A percentile compares a stretch with the other conserved stretches of the same genome.
Evolutionary conservation across 2,113 vertebrate genomes (phyloP).

Genomic region (Marcusenius ussheri): DNA sequence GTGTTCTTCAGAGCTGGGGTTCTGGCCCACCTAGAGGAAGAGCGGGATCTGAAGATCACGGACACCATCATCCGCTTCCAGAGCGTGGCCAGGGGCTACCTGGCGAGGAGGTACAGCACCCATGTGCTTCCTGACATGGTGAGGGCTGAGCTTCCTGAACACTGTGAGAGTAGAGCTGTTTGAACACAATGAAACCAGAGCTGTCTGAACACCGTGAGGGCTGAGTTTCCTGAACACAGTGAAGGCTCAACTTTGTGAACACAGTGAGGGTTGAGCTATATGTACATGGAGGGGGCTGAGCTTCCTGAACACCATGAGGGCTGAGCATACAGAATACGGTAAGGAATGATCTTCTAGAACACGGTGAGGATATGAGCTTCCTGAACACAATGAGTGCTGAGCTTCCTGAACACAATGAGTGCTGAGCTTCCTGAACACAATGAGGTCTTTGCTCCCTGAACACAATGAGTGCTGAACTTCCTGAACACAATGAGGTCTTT

Average conservation of each 20-base stretch:
- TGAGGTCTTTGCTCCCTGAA: too few species aligned
- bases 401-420: not conserved
- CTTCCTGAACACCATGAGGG: not conserved
- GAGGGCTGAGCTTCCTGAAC: not conserved
- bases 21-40: slow-evolving; percentile 80
- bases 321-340: not conserved
- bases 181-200: not conserved
- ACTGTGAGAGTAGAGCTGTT: not conserved
- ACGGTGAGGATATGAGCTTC: not conserved
- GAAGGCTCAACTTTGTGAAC: not conserved
- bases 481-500: not conserved
- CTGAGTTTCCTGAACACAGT: not conserved
- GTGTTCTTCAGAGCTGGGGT: slow-evolving; percentile 88
- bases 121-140: not conserved
- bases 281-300: not conserved
- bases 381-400: not conserved
- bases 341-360: not conserved
- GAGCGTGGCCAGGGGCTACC: slow-evolving; percentile 74
- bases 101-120: slow-evolving; percentile 69
- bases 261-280: not conserved
- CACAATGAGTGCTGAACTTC: not conserved
- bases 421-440: not conserved
- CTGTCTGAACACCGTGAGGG: not conserved
- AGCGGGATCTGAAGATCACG: slow-evolving; percentile 83
- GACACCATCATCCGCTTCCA: slow-evolving; percentile 88